Conservation (phyloP, 92 coral and sea anemone species). For the Epizoanthus scotinus region DNA sequence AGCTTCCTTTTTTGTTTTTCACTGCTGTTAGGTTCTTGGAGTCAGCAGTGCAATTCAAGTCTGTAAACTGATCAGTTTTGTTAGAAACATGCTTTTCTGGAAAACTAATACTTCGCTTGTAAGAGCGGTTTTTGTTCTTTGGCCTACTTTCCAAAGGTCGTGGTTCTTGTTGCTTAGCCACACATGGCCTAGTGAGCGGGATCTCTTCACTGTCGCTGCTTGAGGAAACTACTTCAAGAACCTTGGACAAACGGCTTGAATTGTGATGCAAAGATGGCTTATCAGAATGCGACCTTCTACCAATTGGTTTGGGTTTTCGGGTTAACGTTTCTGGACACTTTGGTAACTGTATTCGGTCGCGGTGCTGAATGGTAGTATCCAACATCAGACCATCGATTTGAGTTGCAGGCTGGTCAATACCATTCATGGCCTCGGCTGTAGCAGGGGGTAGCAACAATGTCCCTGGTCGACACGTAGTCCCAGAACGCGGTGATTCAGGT, state of each 20-base stretch:
- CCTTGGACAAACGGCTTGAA: background rate
- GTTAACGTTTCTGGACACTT: background rate
- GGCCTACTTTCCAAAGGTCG: background rate
- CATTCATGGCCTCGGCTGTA: background rate
- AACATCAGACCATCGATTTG: background rate
- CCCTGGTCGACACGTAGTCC: background rate
- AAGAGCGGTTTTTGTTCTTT: background rate
- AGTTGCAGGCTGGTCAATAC: background rate
- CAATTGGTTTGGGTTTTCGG: background rate
- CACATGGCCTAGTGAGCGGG: too few relatives aligned
- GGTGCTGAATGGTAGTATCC: conserved; percentile 14
- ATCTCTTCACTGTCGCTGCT: background rate
- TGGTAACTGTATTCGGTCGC: conserved; percentile 1
- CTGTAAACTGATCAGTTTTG: background rate
- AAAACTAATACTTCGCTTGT: background rate
- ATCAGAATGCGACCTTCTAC: conserved; percentile 13
- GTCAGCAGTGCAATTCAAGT: background rate
- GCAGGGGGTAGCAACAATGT: background rate
- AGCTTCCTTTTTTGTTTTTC: conserved; percentile 16
- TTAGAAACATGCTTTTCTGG: background rate
- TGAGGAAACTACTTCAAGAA: background rate
- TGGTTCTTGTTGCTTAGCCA: background rate
- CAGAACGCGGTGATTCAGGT: background rate
- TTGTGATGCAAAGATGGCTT: background rate
- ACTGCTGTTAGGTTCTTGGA: background rate